A percentile compares a stretch with the other conserved stretches of the same genome.
phyloP scores from a whole-genome alignment of 2,888 invertebrate species.

The Parasteatoda lunata region DNA sequence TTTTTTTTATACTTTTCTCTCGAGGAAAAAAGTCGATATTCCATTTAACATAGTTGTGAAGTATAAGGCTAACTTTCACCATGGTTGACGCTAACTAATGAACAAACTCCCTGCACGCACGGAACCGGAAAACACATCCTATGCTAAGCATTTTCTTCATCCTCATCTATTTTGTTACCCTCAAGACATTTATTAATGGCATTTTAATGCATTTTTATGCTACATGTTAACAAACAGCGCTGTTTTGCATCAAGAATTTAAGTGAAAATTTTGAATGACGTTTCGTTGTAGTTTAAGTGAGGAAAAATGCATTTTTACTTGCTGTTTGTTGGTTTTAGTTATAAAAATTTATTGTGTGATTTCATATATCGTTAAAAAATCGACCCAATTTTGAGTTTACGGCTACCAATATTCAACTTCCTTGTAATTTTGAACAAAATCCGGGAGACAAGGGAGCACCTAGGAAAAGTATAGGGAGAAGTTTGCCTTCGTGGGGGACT shows the following conservation, averaged over 20 bases:
- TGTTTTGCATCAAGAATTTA: neutral
- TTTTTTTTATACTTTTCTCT: constrained; percentile 11
- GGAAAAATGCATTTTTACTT: neutral
- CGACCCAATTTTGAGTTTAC: no score
- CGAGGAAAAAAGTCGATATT: constrained; percentile 48
- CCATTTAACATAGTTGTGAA: constrained; percentile 65
- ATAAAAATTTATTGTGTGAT: no score
- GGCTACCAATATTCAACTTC: no score
- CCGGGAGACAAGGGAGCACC: no score
- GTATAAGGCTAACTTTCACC: constrained; percentile 52
- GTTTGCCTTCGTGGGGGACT: no score
- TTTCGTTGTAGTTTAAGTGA: constrained; percentile 11
- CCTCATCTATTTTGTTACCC: constrained; percentile 34
- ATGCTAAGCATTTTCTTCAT: neutral
- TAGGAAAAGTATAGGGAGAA: no score
- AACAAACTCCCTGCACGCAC: constrained; percentile 57
- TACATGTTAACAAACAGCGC: constrained; percentile 2
- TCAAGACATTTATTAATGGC: constrained; percentile 38
- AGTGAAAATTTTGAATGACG: neutral
- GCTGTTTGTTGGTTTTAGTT: no score
- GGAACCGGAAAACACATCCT: constrained; percentile 25
- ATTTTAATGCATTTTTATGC: constrained; percentile 44
- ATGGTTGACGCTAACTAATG: constrained; percentile 63
- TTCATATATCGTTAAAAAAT: no score
- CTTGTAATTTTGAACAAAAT: no score